Evolutionary conservation across 2,888 invertebrate species (phyloP).

Genomic region (Timema cristinae): DNA sequence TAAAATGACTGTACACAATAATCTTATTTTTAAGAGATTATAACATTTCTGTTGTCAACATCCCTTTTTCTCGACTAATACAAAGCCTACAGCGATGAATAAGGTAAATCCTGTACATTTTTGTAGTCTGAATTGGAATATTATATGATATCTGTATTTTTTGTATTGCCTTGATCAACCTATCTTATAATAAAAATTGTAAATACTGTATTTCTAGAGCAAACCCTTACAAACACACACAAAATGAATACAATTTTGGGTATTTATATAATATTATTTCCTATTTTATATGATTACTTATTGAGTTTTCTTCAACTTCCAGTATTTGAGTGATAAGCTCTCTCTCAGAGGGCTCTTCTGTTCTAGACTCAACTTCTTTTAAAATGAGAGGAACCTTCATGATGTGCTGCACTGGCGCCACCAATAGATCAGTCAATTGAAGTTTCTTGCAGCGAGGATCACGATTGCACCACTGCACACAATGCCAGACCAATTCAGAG

Average conservation of each 20-base stretch:
- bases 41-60: too few species aligned
- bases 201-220: background rate
- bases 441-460: slow-evolving; percentile 57
- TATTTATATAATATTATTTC: too few species aligned
- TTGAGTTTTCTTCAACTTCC: slow-evolving; percentile 54
- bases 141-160: too few species aligned
- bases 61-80: too few species aligned
- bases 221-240: background rate
- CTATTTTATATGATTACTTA: slow-evolving; percentile 45
- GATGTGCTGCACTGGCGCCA: slow-evolving; percentile 59
- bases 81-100: too few species aligned
- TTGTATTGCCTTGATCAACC: too few species aligned
- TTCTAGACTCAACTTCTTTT: slow-evolving; percentile 54
- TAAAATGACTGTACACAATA: too few species aligned
- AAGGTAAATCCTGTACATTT: too few species aligned
- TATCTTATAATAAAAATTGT: too few species aligned
- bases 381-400: slow-evolving; percentile 58
- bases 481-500: too few species aligned
- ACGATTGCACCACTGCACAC: slow-evolving; percentile 52
- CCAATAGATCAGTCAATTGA: slow-evolving; percentile 56
- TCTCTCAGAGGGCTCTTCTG: slow-evolving; percentile 49
- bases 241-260: background rate
- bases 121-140: too few species aligned
- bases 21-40: too few species aligned
- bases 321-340: slow-evolving; percentile 51